Conservation (phyloP, 2,113 vertebrate species). For the Spheniscus mendiculus region DNA sequence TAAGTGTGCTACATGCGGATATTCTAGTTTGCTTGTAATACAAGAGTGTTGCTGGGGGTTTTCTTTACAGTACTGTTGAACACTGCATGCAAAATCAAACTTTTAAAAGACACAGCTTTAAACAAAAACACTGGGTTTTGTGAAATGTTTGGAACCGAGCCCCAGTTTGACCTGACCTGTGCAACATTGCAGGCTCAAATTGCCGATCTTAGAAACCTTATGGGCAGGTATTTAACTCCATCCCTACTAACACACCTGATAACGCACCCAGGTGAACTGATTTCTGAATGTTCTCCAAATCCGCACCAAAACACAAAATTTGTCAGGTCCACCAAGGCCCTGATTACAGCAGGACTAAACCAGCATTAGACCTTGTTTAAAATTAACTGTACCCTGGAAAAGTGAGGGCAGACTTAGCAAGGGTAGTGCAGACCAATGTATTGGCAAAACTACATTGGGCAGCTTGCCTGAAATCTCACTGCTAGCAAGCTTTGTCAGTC, state of each 20-base stretch:
- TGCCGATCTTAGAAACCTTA: neutral
- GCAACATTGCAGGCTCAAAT: neutral
- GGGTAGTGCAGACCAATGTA: neutral
- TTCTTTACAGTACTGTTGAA: neutral
- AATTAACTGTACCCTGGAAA: neutral
- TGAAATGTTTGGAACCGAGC: neutral
- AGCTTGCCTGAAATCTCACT: neutral
- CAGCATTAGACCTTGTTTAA: neutral
- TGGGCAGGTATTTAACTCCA: neutral
- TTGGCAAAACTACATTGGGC: neutral
- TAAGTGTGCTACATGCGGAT: neutral
- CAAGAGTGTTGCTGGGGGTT: neutral
- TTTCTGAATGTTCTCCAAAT: neutral
- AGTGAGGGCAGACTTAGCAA: neutral
- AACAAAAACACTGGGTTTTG: neutral
- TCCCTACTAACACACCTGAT: neutral
- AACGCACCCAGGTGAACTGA: accelerated
- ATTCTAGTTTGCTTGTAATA: neutral
- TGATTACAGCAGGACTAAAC: neutral
- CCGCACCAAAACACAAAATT: neutral
- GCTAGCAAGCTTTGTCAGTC: neutral
- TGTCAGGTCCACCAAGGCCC: neutral
- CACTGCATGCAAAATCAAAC: neutral
- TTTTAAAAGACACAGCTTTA: neutral
- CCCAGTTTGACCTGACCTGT: neutral